Conservation (phyloP, 2,113 vertebrate genomes). For the Podarcis muralis region DNA sequence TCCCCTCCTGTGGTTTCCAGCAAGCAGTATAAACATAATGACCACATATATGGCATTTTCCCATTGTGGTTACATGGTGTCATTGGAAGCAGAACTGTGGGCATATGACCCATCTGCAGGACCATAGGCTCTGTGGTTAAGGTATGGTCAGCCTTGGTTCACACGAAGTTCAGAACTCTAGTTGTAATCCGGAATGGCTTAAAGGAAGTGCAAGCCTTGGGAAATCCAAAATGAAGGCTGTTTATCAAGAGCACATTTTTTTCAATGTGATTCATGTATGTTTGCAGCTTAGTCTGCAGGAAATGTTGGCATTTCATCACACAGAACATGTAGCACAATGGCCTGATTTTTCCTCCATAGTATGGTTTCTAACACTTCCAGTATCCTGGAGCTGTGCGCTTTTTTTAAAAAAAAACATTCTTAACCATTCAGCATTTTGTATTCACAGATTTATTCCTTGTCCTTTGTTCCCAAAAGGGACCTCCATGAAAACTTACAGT, state of each 20-base stretch:
- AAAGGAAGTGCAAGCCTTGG: not conserved
- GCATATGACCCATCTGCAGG: not conserved
- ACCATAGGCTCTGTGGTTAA: not conserved
- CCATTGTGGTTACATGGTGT: not conserved
- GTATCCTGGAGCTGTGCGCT: too few species aligned
- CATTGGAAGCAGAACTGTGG: not conserved
- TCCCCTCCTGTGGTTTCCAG: too few species aligned
- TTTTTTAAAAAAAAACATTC: too few species aligned
- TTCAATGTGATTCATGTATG: not conserved
- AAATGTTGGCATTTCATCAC: conserved; percentile 3
- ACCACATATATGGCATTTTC: not conserved
- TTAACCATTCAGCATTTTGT: not conserved
- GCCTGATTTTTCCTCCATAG: not conserved
- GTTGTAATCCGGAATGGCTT: not conserved
- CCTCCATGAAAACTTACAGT: not conserved
- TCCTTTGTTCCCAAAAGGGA: not conserved
- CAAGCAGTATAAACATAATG: not conserved
- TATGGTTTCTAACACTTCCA: not conserved
- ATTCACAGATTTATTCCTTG: too few species aligned
- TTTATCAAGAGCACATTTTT: not conserved
- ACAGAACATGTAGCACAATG: not conserved
- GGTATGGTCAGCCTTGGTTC: not conserved
- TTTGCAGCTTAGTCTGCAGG: not conserved
- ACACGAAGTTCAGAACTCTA: not conserved
- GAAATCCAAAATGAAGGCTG: not conserved